phyloP scores from a whole-genome alignment of 1,140 invertebrate genomes.

The Carposina sasakii region DNA sequence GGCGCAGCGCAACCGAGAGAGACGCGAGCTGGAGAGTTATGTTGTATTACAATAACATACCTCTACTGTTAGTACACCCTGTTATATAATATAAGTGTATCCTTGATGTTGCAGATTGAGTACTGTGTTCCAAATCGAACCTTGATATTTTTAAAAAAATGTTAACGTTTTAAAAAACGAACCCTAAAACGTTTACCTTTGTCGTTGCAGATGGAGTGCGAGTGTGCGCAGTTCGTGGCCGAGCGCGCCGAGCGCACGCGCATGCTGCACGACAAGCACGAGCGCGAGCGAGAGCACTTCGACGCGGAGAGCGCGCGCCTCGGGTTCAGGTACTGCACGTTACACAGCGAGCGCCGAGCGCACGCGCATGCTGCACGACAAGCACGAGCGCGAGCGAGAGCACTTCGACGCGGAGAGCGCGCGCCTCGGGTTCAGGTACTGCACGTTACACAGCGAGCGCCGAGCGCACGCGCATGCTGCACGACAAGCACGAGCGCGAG shows the following conservation, averaged over 20 bases:
- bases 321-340: conserved; percentile 94
- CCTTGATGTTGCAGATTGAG: too few species aligned
- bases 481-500: conserved; percentile 91
- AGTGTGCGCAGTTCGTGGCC: conserved; percentile 90
- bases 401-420: conserved; percentile 94
- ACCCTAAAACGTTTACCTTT: too few species aligned
- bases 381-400: conserved; percentile 91
- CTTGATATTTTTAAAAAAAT: too few species aligned
- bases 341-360: conserved; percentile 91
- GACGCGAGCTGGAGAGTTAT: conserved; percentile 94
- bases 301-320: conserved; percentile 93
- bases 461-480: conserved; percentile 88
- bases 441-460: conserved; percentile 91
- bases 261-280: conserved; percentile 90
- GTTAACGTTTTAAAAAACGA: too few species aligned
- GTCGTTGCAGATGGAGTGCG: conserved; percentile 86
- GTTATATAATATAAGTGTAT: too few species aligned
- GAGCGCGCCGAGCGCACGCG: conserved; percentile 92
- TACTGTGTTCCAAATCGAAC: too few species aligned
- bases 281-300: conserved; percentile 92
- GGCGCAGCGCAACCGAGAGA: conserved; percentile 93
- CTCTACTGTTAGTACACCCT: too few species aligned
- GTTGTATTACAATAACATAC: too few species aligned
- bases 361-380: conserved; percentile 89
- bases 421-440: conserved; percentile 93